A percentile compares a stretch with the other conserved stretches of the same genome.
phyloP scores from a whole-genome alignment of 2,113 vertebrate genomes.

The Regulus satrapa region DNA sequence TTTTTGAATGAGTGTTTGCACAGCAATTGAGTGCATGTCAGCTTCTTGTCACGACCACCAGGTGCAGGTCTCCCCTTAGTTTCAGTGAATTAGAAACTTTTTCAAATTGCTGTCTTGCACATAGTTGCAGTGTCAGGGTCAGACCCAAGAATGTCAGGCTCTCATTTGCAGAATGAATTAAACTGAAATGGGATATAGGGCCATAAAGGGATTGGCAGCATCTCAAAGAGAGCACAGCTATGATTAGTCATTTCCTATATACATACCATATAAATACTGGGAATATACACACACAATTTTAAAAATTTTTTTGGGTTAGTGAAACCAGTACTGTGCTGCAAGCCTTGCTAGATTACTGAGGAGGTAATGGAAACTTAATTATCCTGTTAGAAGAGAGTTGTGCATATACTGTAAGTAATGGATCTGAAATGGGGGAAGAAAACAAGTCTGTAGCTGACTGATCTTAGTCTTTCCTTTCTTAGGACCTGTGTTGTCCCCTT shows the following conservation, averaged over 20 bases:
- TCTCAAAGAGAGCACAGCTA: conserved; percentile 20
- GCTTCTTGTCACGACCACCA: neutral
- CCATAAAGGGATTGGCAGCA: conserved; percentile 16
- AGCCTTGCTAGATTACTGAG: neutral
- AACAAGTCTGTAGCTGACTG: neutral
- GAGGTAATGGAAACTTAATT: neutral
- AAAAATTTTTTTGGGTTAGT: neutral
- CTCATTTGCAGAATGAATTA: neutral
- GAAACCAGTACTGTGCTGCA: neutral
- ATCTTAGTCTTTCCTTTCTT: neutral
- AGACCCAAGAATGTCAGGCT: neutral
- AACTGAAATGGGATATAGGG: conserved; percentile 4
- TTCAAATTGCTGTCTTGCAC: neutral
- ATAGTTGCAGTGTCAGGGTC: neutral
- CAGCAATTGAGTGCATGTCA: neutral
- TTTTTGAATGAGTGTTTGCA: neutral
- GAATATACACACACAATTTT: fast-evolving
- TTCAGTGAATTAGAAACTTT: neutral
- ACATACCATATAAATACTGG: neutral
- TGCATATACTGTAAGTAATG: neutral
- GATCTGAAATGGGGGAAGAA: neutral
- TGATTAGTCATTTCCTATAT: conserved; percentile 49
- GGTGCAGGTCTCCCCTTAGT: neutral
- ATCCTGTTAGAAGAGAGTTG: neutral
- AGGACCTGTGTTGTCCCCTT: neutral